Evolutionary conservation across 2,888 invertebrate species (phyloP).

Genomic region (Tortrix viridana): DNA sequence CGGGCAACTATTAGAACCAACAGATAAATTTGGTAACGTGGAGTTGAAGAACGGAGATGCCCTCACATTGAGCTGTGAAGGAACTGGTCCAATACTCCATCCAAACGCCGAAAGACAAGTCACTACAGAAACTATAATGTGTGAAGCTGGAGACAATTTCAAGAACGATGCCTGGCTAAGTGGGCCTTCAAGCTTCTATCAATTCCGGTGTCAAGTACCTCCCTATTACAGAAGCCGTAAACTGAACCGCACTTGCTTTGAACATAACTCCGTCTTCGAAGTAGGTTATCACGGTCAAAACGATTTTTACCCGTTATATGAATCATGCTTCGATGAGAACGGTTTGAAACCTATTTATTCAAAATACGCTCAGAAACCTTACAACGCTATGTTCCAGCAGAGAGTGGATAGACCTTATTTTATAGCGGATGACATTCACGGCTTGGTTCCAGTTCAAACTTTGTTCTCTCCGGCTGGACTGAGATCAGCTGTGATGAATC

Average conservation of each 20-base stretch:
- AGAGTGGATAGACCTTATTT: conserved; percentile 69
- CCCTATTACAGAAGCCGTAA: conserved; percentile 60
- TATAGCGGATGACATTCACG: conserved; percentile 58
- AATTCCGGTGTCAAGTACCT: conserved; percentile 57
- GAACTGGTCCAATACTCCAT: conserved; percentile 55
- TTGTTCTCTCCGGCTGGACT: conserved; percentile 66
- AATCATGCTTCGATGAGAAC: conserved; percentile 69
- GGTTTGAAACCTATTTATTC: conserved; percentile 62
- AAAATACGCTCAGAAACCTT: conserved; percentile 71
- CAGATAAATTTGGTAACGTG: conserved; percentile 61
- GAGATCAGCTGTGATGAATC: conserved; percentile 56
- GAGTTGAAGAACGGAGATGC: conserved; percentile 60
- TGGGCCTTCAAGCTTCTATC: conserved; percentile 54
- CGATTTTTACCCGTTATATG: conserved; percentile 66
- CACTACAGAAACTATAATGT: conserved; percentile 58
- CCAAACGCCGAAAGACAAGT: conserved; percentile 50
- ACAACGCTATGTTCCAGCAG: conserved; percentile 70
- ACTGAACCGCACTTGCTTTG: conserved; percentile 63
- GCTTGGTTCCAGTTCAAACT: conserved; percentile 56
- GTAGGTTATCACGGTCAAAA: conserved; percentile 66
- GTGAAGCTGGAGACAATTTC: conserved; percentile 62
- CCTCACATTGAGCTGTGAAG: conserved; percentile 67
- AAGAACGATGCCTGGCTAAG: conserved; percentile 65
- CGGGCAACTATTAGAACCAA: conserved; percentile 64
- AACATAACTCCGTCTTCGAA: conserved; percentile 60